Conservation (phyloP, 2,888 invertebrate genomes). For the Ormyrus thymus region DNA sequence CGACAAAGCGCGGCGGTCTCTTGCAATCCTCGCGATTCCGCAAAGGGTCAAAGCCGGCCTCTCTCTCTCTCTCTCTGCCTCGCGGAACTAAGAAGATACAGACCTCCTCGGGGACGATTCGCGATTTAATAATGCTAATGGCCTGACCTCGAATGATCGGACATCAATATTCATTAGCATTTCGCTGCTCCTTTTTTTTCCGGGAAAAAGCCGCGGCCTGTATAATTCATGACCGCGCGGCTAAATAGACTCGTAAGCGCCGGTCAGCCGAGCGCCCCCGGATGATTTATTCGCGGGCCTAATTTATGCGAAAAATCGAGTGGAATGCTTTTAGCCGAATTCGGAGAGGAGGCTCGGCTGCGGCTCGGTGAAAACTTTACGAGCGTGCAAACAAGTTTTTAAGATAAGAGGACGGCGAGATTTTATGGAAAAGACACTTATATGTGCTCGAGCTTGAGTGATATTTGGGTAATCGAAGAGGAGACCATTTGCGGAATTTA, state of each 20-base stretch:
- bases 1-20: neutral
- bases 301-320: too few relatives aligned
- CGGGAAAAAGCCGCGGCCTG: neutral
- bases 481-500: neutral
- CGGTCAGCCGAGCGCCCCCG: neutral
- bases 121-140: slow-evolving; percentile 60
- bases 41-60: slow-evolving; percentile 12
- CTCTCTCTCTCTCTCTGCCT: too few relatives aligned
- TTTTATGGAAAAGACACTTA: too few relatives aligned
- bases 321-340: too few relatives aligned
- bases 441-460: too few relatives aligned
- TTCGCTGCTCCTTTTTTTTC: slow-evolving; percentile 47
- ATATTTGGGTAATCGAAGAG: too few relatives aligned
- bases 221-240: slow-evolving; percentile 26
- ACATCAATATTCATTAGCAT: slow-evolving; percentile 67
- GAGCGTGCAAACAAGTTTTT: too few relatives aligned
- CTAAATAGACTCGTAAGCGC: slow-evolving; percentile 45
- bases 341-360: too few relatives aligned
- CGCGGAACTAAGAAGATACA: too few relatives aligned
- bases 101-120: neutral
- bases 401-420: too few relatives aligned
- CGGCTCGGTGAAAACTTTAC: too few relatives aligned
- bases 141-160: slow-evolving; percentile 60
- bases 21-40: slow-evolving; percentile 2
- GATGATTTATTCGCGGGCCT: slow-evolving; percentile 24